Conservation (phyloP, 2,113 vertebrate genomes). For the Sinocyclocheilus grahami region DNA sequence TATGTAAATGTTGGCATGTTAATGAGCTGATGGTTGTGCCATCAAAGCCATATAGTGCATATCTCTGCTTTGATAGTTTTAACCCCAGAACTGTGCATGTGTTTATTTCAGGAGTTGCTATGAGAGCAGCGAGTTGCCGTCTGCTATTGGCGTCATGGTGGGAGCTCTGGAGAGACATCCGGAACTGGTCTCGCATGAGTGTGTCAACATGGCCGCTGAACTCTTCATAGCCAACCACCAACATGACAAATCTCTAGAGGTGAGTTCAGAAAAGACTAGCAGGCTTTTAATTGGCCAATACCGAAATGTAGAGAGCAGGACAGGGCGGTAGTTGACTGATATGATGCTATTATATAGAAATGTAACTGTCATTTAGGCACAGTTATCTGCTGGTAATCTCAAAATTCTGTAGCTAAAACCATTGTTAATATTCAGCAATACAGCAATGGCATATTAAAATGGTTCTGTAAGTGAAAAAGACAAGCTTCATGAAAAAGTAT, state of each 20-base stretch:
- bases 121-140: constrained; percentile 86
- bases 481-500: no score
- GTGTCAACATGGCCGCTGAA: constrained; percentile 92
- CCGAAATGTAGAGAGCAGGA: not conserved
- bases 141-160: constrained; percentile 89
- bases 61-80: not conserved
- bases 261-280: constrained; percentile 58
- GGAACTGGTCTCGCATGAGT: constrained; percentile 86
- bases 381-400: no score
- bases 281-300: not conserved
- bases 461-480: no score
- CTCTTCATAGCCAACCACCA: constrained; percentile 90
- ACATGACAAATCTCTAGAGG: constrained; percentile 86
- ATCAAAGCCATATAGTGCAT: not conserved
- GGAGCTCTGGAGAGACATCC: constrained; percentile 89
- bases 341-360: no score
- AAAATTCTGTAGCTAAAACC: no score
- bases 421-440: no score
- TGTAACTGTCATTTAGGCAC: no score
- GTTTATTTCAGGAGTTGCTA: constrained; percentile 86
- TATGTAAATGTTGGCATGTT: not conserved
- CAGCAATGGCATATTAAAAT: no score
- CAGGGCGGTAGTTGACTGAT: no score
- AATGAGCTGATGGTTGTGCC: not conserved
- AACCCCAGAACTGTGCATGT: constrained; percentile 15